A percentile compares a stretch with the other conserved stretches of the same genome.
These are phyloP conservation scores for Autographa pulchrina DNA, from an alignment of 2,888 invertebrate species.

Conservation along the genomic window DNA sequence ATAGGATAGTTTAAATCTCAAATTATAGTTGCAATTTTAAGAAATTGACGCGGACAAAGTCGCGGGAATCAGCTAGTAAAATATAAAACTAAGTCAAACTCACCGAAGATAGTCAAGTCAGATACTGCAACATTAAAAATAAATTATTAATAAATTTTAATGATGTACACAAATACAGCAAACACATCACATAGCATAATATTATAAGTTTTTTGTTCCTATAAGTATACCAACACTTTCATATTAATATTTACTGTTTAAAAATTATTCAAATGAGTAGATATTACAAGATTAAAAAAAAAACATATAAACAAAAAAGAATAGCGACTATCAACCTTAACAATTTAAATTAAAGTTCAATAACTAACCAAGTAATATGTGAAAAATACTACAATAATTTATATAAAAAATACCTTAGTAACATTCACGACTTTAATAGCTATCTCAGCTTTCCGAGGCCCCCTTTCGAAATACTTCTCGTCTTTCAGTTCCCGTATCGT, in stretches of 20 bases:
- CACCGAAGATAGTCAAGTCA: constrained; percentile 21
- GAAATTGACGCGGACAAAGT: no score
- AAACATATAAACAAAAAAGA: no score
- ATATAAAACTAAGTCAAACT: constrained; percentile 13
- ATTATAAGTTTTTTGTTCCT: no score
- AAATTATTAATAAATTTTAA: background rate
- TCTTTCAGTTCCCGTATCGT: background rate
- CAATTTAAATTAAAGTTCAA: background rate
- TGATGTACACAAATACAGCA: background rate
- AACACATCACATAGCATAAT: no score
- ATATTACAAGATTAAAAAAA: no score
- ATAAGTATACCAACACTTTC: no score
- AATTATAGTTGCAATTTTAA: no score
- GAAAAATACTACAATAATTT: background rate
- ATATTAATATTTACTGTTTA: no score
- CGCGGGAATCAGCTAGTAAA: no score
- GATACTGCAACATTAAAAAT: constrained; percentile 12
- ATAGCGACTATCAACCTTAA: background rate
- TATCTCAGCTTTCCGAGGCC: constrained; percentile 27
- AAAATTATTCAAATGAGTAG: no score
- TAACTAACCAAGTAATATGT: no score
- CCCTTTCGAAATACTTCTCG: constrained; percentile 30
- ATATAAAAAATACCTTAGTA: constrained; percentile 38
- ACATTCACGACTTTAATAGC: constrained; percentile 42
- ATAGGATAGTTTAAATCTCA: no score